Conservation (phyloP, 2,797 vertebrate species). For the Aphelocoma californica region DNA sequence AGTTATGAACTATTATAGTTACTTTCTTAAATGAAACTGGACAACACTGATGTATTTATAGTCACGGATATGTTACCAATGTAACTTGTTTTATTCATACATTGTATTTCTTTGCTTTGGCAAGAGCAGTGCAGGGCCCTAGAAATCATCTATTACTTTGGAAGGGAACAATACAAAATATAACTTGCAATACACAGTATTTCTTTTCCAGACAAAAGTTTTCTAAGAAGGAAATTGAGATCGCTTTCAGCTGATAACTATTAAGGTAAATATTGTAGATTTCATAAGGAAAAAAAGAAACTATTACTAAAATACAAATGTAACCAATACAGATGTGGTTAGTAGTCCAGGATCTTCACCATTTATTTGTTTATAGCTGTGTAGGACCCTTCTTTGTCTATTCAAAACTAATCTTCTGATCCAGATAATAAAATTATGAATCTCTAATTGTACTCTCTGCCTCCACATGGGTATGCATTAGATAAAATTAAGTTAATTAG, state of each 20-base stretch:
- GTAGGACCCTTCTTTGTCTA: neutral
- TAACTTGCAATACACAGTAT: neutral
- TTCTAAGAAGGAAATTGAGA: neutral
- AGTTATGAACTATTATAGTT: neutral
- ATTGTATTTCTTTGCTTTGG: neutral
- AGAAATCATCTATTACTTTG: neutral
- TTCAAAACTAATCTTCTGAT: neutral
- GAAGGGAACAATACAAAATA: neutral
- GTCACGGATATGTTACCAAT: neutral
- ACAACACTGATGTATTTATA: neutral
- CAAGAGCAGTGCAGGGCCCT: neutral
- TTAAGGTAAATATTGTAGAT: neutral
- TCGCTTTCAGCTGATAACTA: neutral
- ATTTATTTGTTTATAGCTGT: neutral
- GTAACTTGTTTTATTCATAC: neutral
- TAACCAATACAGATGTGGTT: neutral
- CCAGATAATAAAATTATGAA: neutral
- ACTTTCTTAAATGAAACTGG: neutral
- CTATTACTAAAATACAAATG: neutral
- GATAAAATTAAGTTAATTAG: slow-evolving; percentile 9
- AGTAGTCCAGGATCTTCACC: neutral
- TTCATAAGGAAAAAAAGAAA: neutral
- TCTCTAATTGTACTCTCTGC: neutral
- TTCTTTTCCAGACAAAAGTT: neutral
- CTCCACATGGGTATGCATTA: neutral